Evolutionary conservation across 2,797 vertebrate genomes (phyloP), one percentile per base, ranked within the genome.

Genomic region (Alectoris magna): DNA sequence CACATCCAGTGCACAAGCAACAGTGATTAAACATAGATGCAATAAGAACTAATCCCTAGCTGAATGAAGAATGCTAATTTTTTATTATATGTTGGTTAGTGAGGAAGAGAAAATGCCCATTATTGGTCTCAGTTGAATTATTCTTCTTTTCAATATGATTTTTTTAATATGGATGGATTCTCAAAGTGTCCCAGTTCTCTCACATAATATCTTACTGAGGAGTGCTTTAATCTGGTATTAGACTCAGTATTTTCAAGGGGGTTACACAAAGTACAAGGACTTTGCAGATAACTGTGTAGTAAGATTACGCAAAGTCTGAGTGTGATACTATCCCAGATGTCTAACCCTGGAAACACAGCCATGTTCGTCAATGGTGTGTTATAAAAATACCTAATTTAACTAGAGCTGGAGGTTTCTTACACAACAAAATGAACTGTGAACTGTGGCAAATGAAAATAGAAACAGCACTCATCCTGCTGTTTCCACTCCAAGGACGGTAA

Each of bases 161-260:
- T 84, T 76, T 94, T 66, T 51, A 36, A 84, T 69, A 68, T 29
- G 14, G 74, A 94, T 53, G 17, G 89, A 90, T 68, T 66, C 69
- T 71, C 49, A 38, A 87, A 82, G 55, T 66, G 6, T 56, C 56
- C 56, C 72, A 74, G 49, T 84, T 84, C 39, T 70, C 74, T 82
- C 44, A 41, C n/a, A 39, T 64, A 36, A 70, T 79, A 79, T 88
- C 44, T 44, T 36, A 39, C 49, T 18, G 26, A 88, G 38, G 17
- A 79, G 22, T 48, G 16, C 31, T 91, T 88, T 60, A 88, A 84
- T 67, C 31, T 88, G 58, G 27, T 58, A 79, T 77, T 63, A 88
- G 8, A 76, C 64, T 68, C 63, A 58, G 36, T 79, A 39, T 91
- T 76, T 94, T 84, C 80, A 68, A 6, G 31, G 14, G 36, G 39